Conservation (phyloP, 2,113 vertebrate genomes). For the Lota lota region DNA sequence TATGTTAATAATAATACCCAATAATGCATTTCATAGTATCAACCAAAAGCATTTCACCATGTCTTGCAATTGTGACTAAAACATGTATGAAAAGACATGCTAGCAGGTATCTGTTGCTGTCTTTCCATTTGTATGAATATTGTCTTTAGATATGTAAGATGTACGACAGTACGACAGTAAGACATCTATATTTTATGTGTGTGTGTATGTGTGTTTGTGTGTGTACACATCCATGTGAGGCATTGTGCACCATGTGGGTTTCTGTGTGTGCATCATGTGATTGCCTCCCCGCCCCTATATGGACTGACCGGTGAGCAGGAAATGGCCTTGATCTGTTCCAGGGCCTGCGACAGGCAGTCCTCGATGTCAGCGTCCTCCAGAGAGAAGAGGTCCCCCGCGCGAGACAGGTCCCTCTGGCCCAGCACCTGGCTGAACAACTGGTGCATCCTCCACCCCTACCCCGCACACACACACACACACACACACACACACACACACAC, state of each 20-base stretch:
- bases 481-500: no score
- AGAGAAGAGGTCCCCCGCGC: conserved; percentile 94
- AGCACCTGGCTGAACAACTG: conserved; percentile 89
- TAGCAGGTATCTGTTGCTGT: no score
- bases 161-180: background rate
- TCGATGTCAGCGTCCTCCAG: conserved; percentile 90
- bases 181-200: background rate
- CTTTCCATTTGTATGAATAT: background rate
- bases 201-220: conserved; percentile 2
- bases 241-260: background rate
- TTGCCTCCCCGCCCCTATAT: background rate
- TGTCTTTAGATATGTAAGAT: background rate
- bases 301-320: conserved; percentile 87
- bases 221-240: background rate
- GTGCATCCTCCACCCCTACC: conserved; percentile 77
- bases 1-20: no score
- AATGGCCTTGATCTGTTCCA: conserved; percentile 91
- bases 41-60: no score
- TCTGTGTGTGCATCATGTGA: background rate
- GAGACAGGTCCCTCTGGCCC: conserved; percentile 89
- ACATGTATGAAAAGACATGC: no score
- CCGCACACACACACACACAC: background rate
- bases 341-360: conserved; percentile 86
- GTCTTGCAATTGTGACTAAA: no score
- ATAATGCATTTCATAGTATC: no score